Conservation (phyloP, 2,888 invertebrate genomes). For the Cetonia aurata region DNA sequence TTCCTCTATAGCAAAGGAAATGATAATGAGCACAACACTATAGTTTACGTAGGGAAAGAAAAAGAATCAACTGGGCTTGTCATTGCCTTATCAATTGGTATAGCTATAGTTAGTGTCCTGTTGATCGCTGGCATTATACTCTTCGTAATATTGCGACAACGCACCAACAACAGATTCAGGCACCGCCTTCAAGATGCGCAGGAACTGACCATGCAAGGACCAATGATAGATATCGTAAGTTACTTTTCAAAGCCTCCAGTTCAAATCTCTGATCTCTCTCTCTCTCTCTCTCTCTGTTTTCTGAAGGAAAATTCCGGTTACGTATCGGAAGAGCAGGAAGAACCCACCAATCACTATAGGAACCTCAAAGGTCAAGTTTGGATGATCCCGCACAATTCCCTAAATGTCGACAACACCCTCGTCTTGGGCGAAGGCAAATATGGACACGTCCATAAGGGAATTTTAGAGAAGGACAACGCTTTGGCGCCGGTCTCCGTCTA, state of each 20-base stretch:
- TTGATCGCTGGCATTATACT: slow-evolving; percentile 80
- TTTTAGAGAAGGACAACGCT: slow-evolving; percentile 73
- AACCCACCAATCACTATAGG: slow-evolving; percentile 78
- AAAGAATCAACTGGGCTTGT: slow-evolving; percentile 66
- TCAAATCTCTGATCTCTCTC: slow-evolving; percentile 9
- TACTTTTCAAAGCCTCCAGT: slow-evolving; percentile 6
- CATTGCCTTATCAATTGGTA: slow-evolving; percentile 62
- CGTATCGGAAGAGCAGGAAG: slow-evolving; percentile 77
- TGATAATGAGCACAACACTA: slow-evolving; percentile 57
- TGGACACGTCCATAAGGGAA: slow-evolving; percentile 82
- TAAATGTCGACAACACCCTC: slow-evolving; percentile 75
- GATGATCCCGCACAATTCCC: slow-evolving; percentile 78
- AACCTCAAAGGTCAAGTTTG: slow-evolving; percentile 82
- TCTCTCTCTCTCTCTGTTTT: too few relatives aligned
- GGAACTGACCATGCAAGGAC: slow-evolving; percentile 82
- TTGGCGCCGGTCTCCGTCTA: slow-evolving; percentile 73
- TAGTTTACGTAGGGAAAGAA: slow-evolving; percentile 54
- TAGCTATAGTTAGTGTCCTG: slow-evolving; percentile 63
- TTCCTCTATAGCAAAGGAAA: slow-evolving; percentile 72
- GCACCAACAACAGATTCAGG: slow-evolving; percentile 64
- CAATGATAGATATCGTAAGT: slow-evolving; percentile 78
- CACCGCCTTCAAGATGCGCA: slow-evolving; percentile 72
- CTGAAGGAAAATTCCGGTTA: slow-evolving; percentile 81
- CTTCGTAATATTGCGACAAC: slow-evolving; percentile 72
- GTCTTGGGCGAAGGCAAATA: slow-evolving; percentile 82